phyloP scores from a whole-genome alignment of 92 coral and sea anemone species.

The Palythoa grandis region DNA sequence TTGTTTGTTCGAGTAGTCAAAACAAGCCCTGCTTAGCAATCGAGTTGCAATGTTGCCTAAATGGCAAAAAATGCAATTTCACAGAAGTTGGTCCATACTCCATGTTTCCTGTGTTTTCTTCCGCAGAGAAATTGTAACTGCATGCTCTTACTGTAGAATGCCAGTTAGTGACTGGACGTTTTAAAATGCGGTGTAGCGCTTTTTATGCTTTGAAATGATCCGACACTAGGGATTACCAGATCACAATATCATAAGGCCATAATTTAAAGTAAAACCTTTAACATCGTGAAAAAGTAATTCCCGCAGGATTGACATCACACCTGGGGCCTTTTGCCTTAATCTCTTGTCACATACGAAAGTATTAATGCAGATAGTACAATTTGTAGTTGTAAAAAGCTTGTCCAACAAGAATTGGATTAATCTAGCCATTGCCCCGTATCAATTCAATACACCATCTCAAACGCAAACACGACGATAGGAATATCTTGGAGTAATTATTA shows the following conservation, averaged over 20 bases:
- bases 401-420: conserved; percentile 2
- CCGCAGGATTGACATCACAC: no score
- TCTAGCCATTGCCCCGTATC: neutral
- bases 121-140: neutral
- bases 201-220: neutral
- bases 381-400: neutral
- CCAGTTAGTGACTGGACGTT: neutral
- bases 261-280: no score
- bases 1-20: neutral
- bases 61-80: neutral
- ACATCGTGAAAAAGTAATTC: no score
- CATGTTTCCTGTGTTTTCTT: neutral
- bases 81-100: neutral
- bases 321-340: no score
- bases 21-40: neutral
- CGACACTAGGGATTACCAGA: no score
- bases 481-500: neutral
- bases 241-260: no score
- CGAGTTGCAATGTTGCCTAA: neutral
- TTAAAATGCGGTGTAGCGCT: neutral
- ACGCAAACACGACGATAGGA: neutral
- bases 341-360: no score
- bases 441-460: neutral
- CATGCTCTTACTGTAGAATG: neutral
- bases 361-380: neutral